These are phyloP conservation scores for Caenorhabditis doughertyi DNA, from an alignment of 2,888 invertebrate genomes.

Conservation along the genomic window DNA sequence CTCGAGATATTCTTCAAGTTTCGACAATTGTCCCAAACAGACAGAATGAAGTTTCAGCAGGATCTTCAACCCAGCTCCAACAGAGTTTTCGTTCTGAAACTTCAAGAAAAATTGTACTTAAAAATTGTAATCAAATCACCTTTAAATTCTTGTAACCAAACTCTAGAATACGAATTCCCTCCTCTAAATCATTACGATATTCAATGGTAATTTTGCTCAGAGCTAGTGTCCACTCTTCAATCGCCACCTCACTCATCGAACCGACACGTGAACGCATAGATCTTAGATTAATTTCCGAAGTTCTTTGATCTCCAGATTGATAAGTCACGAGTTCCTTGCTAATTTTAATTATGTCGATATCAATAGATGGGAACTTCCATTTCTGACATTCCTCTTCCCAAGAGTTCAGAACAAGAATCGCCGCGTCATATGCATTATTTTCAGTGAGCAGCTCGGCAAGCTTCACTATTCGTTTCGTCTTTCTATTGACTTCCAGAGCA, in stretches of 20 bases:
- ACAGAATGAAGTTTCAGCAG: constrained; percentile 42
- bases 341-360: constrained; percentile 41
- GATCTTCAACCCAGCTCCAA: constrained; percentile 32
- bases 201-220: constrained; percentile 49
- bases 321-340: constrained; percentile 24
- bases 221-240: constrained; percentile 37
- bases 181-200: constrained; percentile 41
- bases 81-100: background rate
- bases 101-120: too few relatives aligned
- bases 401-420: constrained; percentile 9
- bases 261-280: constrained; percentile 9
- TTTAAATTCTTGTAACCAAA: constrained; percentile 10
- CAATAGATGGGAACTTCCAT: constrained; percentile 25
- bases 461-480: constrained; percentile 24
- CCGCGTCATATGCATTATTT: constrained; percentile 37
- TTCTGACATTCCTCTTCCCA: constrained; percentile 47
- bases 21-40: constrained; percentile 47
- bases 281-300: constrained; percentile 33
- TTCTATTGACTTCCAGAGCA: constrained; percentile 12
- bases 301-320: constrained; percentile 31
- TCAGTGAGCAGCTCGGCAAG: constrained; percentile 9
- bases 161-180: constrained; percentile 43
- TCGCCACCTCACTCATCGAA: constrained; percentile 29
- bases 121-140: background rate
- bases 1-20: constrained; percentile 59